Conservation (phyloP, 1,140 invertebrate species). For the Hypsibius dujardini region DNA sequence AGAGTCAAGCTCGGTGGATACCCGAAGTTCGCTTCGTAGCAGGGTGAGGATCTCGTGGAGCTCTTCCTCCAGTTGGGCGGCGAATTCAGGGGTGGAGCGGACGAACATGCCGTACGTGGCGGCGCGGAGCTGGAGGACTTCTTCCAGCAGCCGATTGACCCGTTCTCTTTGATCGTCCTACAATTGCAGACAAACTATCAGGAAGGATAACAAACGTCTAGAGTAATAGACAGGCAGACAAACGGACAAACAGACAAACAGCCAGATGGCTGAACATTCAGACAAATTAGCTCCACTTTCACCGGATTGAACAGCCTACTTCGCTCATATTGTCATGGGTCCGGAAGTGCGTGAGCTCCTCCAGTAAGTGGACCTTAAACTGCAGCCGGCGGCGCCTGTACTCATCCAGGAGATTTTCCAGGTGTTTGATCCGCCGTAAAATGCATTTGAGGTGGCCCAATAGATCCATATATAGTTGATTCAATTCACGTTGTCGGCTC, state of each 20-base stretch:
- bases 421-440: neutral
- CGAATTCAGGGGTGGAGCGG: constrained; percentile 1
- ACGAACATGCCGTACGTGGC: constrained; percentile 8
- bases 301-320: neutral
- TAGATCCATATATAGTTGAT: constrained; percentile 6
- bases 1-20: neutral
- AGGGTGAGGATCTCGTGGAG: constrained; percentile 13
- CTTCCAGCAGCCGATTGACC: constrained; percentile 8
- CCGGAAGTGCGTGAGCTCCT: constrained; percentile 7
- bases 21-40: constrained; percentile 4
- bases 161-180: constrained; percentile 15
- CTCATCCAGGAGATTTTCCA: neutral
- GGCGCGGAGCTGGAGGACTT: neutral
- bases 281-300: neutral
- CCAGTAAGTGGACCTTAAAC: constrained; percentile 7
- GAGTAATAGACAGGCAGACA: no score
- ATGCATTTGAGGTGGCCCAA: neutral
- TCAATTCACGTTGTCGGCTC: neutral
- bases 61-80: neutral
- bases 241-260: neutral
- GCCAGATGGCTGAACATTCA: neutral
- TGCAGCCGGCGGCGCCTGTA: constrained; percentile 1
- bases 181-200: no score
- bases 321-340: constrained; percentile 9
- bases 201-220: neutral